Conservation (phyloP, 2,797 vertebrate species). For the Sternarchorhynchus goeldii region DNA sequence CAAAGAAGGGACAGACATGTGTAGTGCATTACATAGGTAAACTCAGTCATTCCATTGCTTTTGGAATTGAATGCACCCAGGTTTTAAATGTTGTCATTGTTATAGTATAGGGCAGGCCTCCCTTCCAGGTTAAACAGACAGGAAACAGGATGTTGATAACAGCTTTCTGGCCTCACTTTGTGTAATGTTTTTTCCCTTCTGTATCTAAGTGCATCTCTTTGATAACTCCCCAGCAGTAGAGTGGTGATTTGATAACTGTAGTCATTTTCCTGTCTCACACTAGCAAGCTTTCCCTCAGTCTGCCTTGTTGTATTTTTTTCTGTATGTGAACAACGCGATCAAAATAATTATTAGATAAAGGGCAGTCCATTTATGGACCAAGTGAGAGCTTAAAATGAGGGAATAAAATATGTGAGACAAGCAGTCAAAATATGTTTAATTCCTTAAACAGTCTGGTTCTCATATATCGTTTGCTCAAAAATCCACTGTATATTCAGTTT, state of each 20-base stretch:
- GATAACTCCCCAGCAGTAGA: conserved; percentile 22
- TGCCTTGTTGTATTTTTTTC: conserved; percentile 3
- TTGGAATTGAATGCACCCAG: conserved; percentile 4
- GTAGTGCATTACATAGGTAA: conserved; percentile 99
- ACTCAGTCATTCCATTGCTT: conserved; percentile 20
- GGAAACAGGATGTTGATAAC: conserved; percentile 74
- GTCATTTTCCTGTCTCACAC: conserved; percentile 7
- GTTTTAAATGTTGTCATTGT: conserved; percentile 4
- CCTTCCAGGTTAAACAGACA: conserved; percentile 71
- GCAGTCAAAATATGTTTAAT: conserved; percentile 1
- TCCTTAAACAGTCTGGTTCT: not conserved
- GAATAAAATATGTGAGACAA: not conserved
- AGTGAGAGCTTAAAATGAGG: conserved; percentile 11
- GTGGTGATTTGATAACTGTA: conserved; percentile 7
- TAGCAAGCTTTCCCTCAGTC: conserved; percentile 17
- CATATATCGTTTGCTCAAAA: conserved; percentile 4
- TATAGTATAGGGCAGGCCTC: not conserved
- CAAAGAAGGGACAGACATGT: conserved; percentile 98
- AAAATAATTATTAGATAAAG: conserved; percentile 22
- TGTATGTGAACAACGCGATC: conserved; percentile 16
- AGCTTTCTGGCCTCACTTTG: conserved; percentile 57
- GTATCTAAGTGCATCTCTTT: conserved; percentile 37
- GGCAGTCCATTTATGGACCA: conserved; percentile 22
- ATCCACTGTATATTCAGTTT: not conserved
- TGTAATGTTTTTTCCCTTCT: conserved; percentile 55